Conservation (phyloP, 2,888 invertebrate species). For the Agonum fuliginosum region DNA sequence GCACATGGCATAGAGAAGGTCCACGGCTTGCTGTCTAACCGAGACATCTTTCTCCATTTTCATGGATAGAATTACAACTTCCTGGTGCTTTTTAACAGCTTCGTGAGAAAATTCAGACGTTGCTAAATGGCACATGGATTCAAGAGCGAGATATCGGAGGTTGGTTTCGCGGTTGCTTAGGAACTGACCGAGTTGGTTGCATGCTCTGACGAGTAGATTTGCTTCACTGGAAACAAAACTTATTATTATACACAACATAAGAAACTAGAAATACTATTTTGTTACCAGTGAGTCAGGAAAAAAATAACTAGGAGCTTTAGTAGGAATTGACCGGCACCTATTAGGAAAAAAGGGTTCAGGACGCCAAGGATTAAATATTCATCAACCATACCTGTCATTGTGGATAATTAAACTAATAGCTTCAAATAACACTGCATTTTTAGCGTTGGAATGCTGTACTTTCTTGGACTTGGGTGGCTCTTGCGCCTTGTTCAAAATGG, state of each 20-base stretch:
- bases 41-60: conserved; percentile 99
- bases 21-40: conserved; percentile 98
- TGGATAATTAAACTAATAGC: conserved; percentile 99
- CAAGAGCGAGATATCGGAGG: conserved; percentile 96
- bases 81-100: conserved; percentile 99
- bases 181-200: conserved; percentile 99
- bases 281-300: neutral
- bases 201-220: conserved; percentile 96
- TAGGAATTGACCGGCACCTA: neutral
- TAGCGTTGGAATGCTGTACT: conserved; percentile 99
- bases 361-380: conserved; percentile 9
- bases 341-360: neutral
- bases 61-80: conserved; percentile 98
- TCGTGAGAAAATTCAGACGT: conserved; percentile 99
- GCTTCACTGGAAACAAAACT: conserved; percentile 84
- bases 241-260: too few species aligned
- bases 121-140: conserved; percentile 99
- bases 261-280: neutral
- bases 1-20: conserved; percentile 99
- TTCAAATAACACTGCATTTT: conserved; percentile 99
- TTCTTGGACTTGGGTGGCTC: conserved; percentile 99
- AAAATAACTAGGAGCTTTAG: conserved; percentile 24
- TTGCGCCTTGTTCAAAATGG: conserved; percentile 98
- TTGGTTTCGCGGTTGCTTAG: conserved; percentile 98
- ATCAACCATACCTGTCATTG: conserved; percentile 83